Conservation (phyloP, 2,888 invertebrate genomes). For the Noctua fimbriata region DNA sequence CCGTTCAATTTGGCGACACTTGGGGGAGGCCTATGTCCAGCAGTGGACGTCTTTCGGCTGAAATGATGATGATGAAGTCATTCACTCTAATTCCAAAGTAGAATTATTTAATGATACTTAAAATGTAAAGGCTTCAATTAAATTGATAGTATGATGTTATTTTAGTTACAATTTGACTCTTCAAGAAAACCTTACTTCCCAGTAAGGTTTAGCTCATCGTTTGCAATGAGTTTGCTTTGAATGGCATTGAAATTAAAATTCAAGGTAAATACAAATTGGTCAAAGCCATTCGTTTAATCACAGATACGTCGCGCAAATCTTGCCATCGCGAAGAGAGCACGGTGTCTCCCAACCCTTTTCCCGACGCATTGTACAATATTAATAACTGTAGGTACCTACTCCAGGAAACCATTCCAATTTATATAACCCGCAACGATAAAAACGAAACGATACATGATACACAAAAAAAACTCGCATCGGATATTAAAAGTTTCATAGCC, state of each 20-base stretch:
- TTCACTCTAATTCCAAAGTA: not conserved
- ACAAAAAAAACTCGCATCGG: constrained; percentile 48
- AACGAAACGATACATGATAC: constrained; percentile 40
- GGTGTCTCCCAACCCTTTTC: not conserved
- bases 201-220: not conserved
- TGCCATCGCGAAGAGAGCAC: not conserved
- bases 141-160: not conserved
- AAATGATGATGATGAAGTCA: too few relatives aligned
- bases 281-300: not conserved
- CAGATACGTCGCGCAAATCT: constrained; percentile 1
- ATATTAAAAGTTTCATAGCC: constrained; percentile 69
- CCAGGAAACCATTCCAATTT: constrained; percentile 39
- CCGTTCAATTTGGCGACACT: too few relatives aligned
- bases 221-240: not conserved
- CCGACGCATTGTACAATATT: not conserved
- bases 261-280: not conserved
- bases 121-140: not conserved
- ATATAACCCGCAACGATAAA: constrained; percentile 44
- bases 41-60: too few relatives aligned
- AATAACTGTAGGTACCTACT: constrained; percentile 1
- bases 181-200: not conserved
- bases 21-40: too few relatives aligned
- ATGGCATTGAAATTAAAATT: not conserved
- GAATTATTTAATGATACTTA: too few relatives aligned
- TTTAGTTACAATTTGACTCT: not conserved